Percentiles rank a stretch among this genome's conserved stretches.
Conservation (phyloP, 2,797 vertebrate species). For the Adelosebastes latens region DNA sequence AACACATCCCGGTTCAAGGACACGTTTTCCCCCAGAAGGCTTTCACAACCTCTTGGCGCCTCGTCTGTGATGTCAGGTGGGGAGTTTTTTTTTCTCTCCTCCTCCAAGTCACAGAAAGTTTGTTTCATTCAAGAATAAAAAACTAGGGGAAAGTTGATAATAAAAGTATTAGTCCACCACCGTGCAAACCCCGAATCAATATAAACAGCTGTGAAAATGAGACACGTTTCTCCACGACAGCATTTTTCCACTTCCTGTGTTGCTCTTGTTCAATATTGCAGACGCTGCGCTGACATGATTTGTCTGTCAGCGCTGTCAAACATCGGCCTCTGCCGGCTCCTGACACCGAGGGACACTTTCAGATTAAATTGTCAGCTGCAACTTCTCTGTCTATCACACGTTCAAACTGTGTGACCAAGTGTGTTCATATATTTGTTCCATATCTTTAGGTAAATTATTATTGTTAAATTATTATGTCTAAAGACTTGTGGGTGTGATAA, state of each 20-base stretch:
- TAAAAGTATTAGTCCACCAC: slow-evolving; percentile 36
- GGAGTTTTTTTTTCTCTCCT: neutral
- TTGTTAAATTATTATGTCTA: too few species aligned
- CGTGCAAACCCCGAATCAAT: slow-evolving; percentile 31
- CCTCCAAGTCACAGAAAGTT: slow-evolving; percentile 58
- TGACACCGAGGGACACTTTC: slow-evolving; percentile 52
- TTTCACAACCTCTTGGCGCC: slow-evolving; percentile 74
- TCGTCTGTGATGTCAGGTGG: slow-evolving; percentile 62
- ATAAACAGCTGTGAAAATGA: slow-evolving; percentile 40
- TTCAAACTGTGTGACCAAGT: neutral
- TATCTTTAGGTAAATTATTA: slow-evolving; percentile 40
- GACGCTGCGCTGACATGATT: slow-evolving; percentile 56
- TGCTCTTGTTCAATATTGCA: slow-evolving; percentile 63
- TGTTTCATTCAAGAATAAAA: slow-evolving; percentile 56
- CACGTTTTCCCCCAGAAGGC: slow-evolving; percentile 65
- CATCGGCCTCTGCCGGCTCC: slow-evolving; percentile 37
- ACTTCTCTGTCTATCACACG: slow-evolving; percentile 41
- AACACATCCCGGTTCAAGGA: slow-evolving; percentile 76
- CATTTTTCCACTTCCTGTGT: slow-evolving; percentile 30
- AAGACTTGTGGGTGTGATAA: too few species aligned
- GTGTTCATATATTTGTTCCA: neutral
- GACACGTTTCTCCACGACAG: slow-evolving; percentile 27
- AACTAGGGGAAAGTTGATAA: slow-evolving; percentile 58
- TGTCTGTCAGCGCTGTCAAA: slow-evolving; percentile 67
- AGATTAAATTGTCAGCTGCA: slow-evolving; percentile 59